These are phyloP conservation scores for Drosophila persimilis DNA, from an alignment of 1,140 invertebrate species.

Conservation along the genomic window DNA sequence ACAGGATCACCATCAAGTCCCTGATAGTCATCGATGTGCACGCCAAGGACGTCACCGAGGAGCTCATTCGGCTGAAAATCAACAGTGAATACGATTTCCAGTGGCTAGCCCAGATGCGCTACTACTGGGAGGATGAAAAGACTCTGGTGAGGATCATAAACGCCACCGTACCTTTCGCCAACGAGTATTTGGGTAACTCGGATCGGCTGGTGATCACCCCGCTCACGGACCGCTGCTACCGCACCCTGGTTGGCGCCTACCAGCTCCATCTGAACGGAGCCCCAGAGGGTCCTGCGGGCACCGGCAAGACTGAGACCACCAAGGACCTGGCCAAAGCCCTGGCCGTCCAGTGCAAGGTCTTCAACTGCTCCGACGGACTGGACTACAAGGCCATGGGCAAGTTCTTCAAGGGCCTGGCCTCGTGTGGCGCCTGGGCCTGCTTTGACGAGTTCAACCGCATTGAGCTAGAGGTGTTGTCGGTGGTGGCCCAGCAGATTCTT, in stretches of 20 bases:
- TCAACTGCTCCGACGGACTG: slow-evolving; percentile 97
- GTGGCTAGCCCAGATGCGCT: slow-evolving; percentile 95
- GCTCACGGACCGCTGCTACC: slow-evolving; percentile 92
- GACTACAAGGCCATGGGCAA: slow-evolving; percentile 97
- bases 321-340: slow-evolving; percentile 95
- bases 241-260: slow-evolving; percentile 94
- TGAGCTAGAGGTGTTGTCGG: slow-evolving; percentile 93
- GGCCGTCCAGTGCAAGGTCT: slow-evolving; percentile 96
- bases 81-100: slow-evolving; percentile 92
- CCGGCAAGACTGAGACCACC: slow-evolving; percentile 95
- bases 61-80: slow-evolving; percentile 88
- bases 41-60: slow-evolving; percentile 93
- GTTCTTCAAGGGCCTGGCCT: slow-evolving; percentile 94
- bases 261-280: slow-evolving; percentile 94
- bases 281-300: slow-evolving; percentile 94
- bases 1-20: slow-evolving; percentile 91
- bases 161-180: slow-evolving; percentile 92
- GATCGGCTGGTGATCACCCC: slow-evolving; percentile 91
- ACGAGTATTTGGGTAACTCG: slow-evolving; percentile 94
- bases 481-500: slow-evolving; percentile 92
- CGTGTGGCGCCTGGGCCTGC: slow-evolving; percentile 95
- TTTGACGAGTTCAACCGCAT: slow-evolving; percentile 98
- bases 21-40: slow-evolving; percentile 96
- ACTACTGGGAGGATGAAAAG: slow-evolving; percentile 93
- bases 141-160: slow-evolving; percentile 94